Evolutionary conservation across 2,888 invertebrate genomes (phyloP), one percentile per base, ranked within the genome.

Genomic region (Empis livida): DNA sequence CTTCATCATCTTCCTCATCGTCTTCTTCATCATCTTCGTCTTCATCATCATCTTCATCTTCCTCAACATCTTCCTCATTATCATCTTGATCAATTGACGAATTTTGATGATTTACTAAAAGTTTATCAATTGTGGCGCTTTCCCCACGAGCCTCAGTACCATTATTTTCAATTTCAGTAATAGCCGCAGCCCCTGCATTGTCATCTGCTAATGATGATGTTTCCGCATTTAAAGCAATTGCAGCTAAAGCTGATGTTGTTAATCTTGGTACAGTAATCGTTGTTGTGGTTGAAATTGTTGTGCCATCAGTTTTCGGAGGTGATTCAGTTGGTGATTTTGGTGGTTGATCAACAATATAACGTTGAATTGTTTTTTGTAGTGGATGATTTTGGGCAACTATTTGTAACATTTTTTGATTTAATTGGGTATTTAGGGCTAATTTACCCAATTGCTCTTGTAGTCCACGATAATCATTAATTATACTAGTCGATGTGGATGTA

Each of bases 261-360:
- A 23, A 42, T 49, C 17, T 49, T 51, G 42, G 51, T 46, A 51
- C 51, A 30, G 53, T 35, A 2, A 13, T 5, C 48, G 10, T n/a
- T 35, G 27, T 41, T 49, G 27, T 49, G 49, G 41, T 49, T 46
- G 17, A 39, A 48, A 23, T 49, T 44, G 37, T 45, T 15, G 46
- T 48, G 5, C 44, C 32, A 16, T 47, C 39, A 10, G 42, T 47
- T 27, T 48, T 46, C 40, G 61, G 60, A 27, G 61, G 61, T 37
- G 70, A 64, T 53, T 67, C 70, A 35, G 68, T 65, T 20, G 70
- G 68, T 14, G 70, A 68, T 55, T 70, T 70, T n/a, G 69, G 49
- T 48, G 49, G 69, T 51, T 68, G 67, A 53, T 68, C 69, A 45
- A 62, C 64, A 49, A 67, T 67, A 49, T 66, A 61, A 45, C 65